Percentiles rank a stretch among this genome's conserved stretches.
These are phyloP conservation scores for Campoplex nolae DNA, from an alignment of 2,888 invertebrate species.

Conservation along the genomic window DNA sequence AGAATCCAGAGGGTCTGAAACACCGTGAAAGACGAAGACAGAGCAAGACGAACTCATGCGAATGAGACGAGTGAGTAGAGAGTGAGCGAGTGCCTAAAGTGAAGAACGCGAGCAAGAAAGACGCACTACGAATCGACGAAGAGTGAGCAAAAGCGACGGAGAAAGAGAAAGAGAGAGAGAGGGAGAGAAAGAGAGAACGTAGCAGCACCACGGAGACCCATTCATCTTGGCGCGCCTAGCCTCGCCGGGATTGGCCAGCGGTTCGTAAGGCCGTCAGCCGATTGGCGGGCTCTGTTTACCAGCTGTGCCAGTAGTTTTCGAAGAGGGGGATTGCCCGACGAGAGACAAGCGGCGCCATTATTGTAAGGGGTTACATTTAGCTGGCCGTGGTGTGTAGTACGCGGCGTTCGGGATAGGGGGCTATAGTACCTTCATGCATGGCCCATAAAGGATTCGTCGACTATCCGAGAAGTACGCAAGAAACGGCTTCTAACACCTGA, in stretches of 20 bases:
- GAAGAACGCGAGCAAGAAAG: slow-evolving; percentile 65
- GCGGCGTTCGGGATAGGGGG: slow-evolving; percentile 91
- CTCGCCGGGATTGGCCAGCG: slow-evolving; percentile 80
- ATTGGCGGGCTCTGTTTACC: slow-evolving; percentile 84
- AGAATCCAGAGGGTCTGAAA: slow-evolving; percentile 75
- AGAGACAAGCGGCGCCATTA: slow-evolving; percentile 86
- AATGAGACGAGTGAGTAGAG: slow-evolving; percentile 64
- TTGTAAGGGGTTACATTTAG: slow-evolving; percentile 85
- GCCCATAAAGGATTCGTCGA: slow-evolving; percentile 94
- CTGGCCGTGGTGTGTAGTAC: slow-evolving; percentile 86
- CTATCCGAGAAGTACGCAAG: slow-evolving; percentile 88
- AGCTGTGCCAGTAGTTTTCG: slow-evolving; percentile 85
- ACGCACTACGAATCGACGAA: slow-evolving; percentile 69
- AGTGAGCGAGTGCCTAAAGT: slow-evolving; percentile 66
- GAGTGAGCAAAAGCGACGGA: slow-evolving; percentile 78
- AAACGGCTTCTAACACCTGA: slow-evolving; percentile 85
- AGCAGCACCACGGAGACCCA: slow-evolving; percentile 78
- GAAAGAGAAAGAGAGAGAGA: slow-evolving; percentile 59
- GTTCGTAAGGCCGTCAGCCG: slow-evolving; percentile 79
- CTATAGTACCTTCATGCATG: slow-evolving; percentile 94
- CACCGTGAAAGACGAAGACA: slow-evolving; percentile 80
- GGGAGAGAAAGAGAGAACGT: slow-evolving; percentile 57
- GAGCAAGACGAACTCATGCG: slow-evolving; percentile 75
- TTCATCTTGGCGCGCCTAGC: slow-evolving; percentile 85
- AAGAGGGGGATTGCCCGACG: slow-evolving; percentile 77